Evolutionary conservation across 2,113 vertebrate genomes (phyloP), one percentile per base, ranked within the genome.

Genomic region (Rhipidura dahli): DNA sequence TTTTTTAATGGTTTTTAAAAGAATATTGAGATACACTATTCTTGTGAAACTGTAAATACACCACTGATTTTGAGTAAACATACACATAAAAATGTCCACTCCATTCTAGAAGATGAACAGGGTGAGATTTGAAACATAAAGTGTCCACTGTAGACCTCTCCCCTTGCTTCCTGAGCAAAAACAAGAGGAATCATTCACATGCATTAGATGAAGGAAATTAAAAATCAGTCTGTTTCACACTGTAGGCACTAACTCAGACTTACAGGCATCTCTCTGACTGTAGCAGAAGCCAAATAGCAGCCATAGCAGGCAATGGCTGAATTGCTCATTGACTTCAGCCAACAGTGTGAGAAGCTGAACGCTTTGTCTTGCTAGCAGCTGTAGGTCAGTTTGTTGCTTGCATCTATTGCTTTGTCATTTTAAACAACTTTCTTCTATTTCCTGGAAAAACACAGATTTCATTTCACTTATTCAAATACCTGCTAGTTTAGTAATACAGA

Each of bases 111-210:
- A 59, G 39, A 7, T 82, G 31, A 31, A 10, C 39, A 44, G 11
- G 3, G 1, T 40, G 18, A 9, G 13, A 57, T 69, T 23, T 68
- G 27, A 80, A 94, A 84, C 15, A 53, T 13, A 15, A 22, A 56
- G 23, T n/a, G 1, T 7, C 12, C 19, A 23, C 10, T 27, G 7
- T 3, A 5, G 0, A 39, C 30, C 4, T 87, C 14, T 17, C 4
- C 3, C 2, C 15, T 87, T 72, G 14, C 13, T 79, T 63, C 13
- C 28, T 47, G 17, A 85, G 56, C 23, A 56, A 60, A 85, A 69
- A 6, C 14, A 84, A 42, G 6, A 64, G 19, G 16, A 89, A 35
- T 54, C 8, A 75, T 35, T 20, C 31, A 30, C 16, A 31, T 22
- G 10, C 1, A 1, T 53, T 50, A 40, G 26, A 30, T 22, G 33